These are phyloP conservation scores for Sinodicranocentrus sp. DNA, from an alignment of 2,888 invertebrate genomes.

Conservation along the genomic window DNA sequence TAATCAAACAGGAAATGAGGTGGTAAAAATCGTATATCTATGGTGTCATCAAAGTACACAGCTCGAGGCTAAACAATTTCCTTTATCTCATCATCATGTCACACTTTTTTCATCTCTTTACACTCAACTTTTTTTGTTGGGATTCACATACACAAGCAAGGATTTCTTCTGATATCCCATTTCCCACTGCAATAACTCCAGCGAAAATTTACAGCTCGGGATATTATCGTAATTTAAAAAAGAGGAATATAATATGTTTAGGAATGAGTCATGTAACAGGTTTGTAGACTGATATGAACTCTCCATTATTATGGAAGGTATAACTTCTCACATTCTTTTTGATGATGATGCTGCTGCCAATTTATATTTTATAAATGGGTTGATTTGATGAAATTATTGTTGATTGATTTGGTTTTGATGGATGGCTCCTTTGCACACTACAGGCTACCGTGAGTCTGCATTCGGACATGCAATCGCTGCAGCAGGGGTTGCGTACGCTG, in stretches of 20 bases:
- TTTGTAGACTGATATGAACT: neutral
- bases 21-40: neutral
- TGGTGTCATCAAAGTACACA: slow-evolving; percentile 10
- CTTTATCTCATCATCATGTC: slow-evolving; percentile 3
- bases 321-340: neutral
- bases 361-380: neutral
- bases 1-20: slow-evolving; percentile 56
- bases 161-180: too few species aligned
- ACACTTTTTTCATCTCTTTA: too few species aligned
- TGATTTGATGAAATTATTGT: slow-evolving; percentile 50
- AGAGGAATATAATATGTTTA: too few species aligned
- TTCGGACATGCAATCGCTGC: slow-evolving; percentile 93
- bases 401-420: slow-evolving; percentile 23
- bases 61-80: slow-evolving; percentile 1
- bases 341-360: neutral
- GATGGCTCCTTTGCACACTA: neutral
- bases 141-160: too few species aligned
- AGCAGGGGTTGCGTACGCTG: slow-evolving; percentile 91
- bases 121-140: too few species aligned
- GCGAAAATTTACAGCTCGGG: too few species aligned
- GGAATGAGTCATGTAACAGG: too few species aligned
- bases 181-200: too few species aligned
- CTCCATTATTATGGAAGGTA: neutral
- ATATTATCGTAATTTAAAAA: too few species aligned
- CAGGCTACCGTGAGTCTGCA: slow-evolving; percentile 94